These are phyloP conservation scores for Gonatopus flavifemur DNA, from an alignment of 1,140 invertebrate genomes.

Conservation along the genomic window DNA sequence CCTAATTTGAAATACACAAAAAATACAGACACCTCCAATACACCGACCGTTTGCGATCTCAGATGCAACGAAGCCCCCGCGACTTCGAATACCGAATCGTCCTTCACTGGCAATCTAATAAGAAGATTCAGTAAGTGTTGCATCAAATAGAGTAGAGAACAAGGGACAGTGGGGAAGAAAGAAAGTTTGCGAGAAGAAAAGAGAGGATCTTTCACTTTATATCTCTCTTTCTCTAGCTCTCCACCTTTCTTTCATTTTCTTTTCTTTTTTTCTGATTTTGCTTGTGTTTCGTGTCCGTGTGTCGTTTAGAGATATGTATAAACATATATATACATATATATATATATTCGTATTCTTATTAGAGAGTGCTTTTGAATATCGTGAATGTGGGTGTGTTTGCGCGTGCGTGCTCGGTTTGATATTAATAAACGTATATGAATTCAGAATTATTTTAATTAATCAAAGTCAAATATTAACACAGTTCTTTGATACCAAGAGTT, in stretches of 20 bases:
- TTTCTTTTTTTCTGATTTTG: too few relatives aligned
- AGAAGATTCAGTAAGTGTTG: slow-evolving; percentile 84
- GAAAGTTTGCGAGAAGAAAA: not conserved
- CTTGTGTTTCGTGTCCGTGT: slow-evolving; percentile 31
- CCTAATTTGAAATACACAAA: slow-evolving; percentile 73
- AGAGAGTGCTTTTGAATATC: not conserved
- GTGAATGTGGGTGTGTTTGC: slow-evolving; percentile 15
- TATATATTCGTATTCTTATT: not conserved
- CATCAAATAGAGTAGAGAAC: slow-evolving; percentile 44
- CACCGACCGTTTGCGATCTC: slow-evolving; percentile 41
- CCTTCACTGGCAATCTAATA: slow-evolving; percentile 73
- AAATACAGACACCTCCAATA: slow-evolving; percentile 45
- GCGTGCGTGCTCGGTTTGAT: not conserved
- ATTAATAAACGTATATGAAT: too few relatives aligned
- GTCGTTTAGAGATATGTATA: slow-evolving; percentile 26
- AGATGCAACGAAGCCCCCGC: slow-evolving; percentile 43
- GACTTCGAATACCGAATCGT: slow-evolving; percentile 41
- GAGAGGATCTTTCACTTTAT: too few relatives aligned
- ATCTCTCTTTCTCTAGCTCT: slow-evolving; percentile 19
- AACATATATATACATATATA: not conserved
- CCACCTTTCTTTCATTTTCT: too few relatives aligned
- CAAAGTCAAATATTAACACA: too few relatives aligned
- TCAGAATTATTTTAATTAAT: too few relatives aligned
- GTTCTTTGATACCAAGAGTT: too few relatives aligned
- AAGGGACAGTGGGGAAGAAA: too few relatives aligned